Percentiles rank a stretch among this genome's conserved stretches.
Evolutionary conservation across 2,888 invertebrate species (phyloP).

Genomic region (Aspidiotus destructor): DNA sequence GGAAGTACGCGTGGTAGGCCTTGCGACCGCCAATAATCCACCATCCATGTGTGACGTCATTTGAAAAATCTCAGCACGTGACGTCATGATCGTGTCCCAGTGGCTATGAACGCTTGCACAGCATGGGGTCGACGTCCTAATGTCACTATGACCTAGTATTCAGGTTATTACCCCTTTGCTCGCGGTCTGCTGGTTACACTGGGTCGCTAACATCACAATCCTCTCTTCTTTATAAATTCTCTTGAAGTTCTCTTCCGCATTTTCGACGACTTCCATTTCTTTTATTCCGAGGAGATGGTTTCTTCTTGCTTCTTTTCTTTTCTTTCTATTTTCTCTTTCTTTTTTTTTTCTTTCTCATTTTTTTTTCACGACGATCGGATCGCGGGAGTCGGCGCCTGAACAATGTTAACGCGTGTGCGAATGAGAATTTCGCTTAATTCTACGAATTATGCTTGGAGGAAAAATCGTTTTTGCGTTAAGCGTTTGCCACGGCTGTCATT

Average conservation of each 20-base stretch:
- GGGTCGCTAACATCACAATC: conserved; percentile 30
- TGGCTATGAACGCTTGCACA: conserved; percentile 23
- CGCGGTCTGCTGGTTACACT: conserved; percentile 31
- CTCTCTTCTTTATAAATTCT: conserved; percentile 18
- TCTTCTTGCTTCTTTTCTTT: conserved; percentile 5
- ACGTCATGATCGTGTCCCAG: conserved; percentile 27
- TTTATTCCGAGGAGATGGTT: conserved; percentile 8
- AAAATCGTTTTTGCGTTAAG: neutral
- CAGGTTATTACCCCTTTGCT: conserved; percentile 32
- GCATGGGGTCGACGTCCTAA: conserved; percentile 32
- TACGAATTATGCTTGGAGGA: conserved; percentile 1
- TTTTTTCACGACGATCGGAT: conserved; percentile 3
- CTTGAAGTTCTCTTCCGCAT: conserved; percentile 29
- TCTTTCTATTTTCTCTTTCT: conserved; percentile 7
- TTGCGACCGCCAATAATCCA: conserved; percentile 23
- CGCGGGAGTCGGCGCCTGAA: neutral
- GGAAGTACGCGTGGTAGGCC: conserved; percentile 1
- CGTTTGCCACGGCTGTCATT: conserved; percentile 2
- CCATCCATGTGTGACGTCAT: conserved; percentile 24
- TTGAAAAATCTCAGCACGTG: conserved; percentile 19
- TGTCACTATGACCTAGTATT: conserved; percentile 33
- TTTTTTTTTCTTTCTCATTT: neutral
- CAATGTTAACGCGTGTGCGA: neutral
- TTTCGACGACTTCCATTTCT: conserved; percentile 27
- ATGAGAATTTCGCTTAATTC: conserved; percentile 2